phyloP scores from a whole-genome alignment of 2,888 invertebrate species.

The Eilema caniola region DNA sequence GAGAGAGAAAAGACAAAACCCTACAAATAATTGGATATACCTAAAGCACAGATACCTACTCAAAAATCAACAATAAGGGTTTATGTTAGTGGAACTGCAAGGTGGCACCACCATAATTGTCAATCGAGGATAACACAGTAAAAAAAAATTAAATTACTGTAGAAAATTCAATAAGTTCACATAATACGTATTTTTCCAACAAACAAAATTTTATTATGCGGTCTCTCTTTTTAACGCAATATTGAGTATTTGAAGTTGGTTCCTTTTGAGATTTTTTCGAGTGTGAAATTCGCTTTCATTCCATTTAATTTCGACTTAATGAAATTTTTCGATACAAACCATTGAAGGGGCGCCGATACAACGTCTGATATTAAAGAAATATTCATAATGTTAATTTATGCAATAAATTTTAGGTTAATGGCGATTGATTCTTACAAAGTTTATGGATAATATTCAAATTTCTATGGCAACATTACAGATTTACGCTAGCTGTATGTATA shows the following conservation, averaged over 20 bases:
- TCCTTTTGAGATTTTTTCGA: conserved; percentile 77
- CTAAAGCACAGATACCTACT: too few species aligned
- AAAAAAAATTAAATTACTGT: neutral
- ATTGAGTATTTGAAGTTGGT: conserved; percentile 73
- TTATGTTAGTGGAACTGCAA: neutral
- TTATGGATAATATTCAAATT: conserved; percentile 11
- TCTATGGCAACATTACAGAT: neutral
- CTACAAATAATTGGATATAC: too few species aligned
- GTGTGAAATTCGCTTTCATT: conserved; percentile 79
- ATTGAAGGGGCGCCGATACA: conserved; percentile 45
- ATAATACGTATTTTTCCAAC: conserved; percentile 50
- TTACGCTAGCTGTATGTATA: neutral
- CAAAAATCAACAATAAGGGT: neutral
- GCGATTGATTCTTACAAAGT: conserved; percentile 8
- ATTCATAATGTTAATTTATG: conserved; percentile 68
- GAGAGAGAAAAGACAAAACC: neutral
- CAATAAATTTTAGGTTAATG: conserved; percentile 51
- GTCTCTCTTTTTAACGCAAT: conserved; percentile 74
- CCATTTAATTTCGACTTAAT: conserved; percentile 77
- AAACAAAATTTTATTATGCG: conserved; percentile 77
- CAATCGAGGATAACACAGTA: neutral
- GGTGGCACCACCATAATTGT: neutral
- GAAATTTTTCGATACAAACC: conserved; percentile 74
- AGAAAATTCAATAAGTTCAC: conserved; percentile 35
- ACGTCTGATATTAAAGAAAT: conserved; percentile 56